A percentile compares a stretch with the other conserved stretches of the same genome.
Evolutionary conservation across 2,888 invertebrate species (phyloP).

Genomic region (Oligia latruncula): DNA sequence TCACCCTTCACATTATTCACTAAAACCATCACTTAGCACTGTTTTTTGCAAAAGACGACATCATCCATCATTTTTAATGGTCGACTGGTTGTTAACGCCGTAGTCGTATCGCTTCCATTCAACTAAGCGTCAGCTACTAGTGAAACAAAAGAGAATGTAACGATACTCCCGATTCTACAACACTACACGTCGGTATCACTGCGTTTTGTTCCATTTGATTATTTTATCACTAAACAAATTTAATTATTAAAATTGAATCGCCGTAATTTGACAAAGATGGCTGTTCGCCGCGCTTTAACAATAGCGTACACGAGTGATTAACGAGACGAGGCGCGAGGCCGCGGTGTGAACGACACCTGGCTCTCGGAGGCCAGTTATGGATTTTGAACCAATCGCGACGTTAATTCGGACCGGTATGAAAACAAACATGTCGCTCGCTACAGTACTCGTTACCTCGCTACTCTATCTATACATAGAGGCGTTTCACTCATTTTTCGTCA

Average conservation of each 20-base stretch:
- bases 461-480: slow-evolving; percentile 78
- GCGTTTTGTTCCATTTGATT: slow-evolving; percentile 84
- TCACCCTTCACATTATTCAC: slow-evolving; percentile 86
- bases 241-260: slow-evolving; percentile 86
- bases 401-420: slow-evolving; percentile 90
- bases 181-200: slow-evolving; percentile 80
- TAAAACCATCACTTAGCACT: slow-evolving; percentile 86
- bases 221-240: slow-evolving; percentile 76
- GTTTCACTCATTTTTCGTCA: slow-evolving; percentile 80
- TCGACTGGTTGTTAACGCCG: slow-evolving; percentile 87
- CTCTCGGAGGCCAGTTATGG: slow-evolving; percentile 90
- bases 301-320: slow-evolving; percentile 90
- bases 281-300: slow-evolving; percentile 89
- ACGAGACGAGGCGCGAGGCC: slow-evolving; percentile 90
- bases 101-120: slow-evolving; percentile 88
- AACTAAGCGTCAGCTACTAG: slow-evolving; percentile 84
- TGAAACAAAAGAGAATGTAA: slow-evolving; percentile 89
- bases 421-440: slow-evolving; percentile 87
- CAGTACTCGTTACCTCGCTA: slow-evolving; percentile 69
- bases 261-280: slow-evolving; percentile 90
- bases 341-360: slow-evolving; percentile 91
- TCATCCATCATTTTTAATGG: slow-evolving; percentile 89
- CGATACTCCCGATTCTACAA: slow-evolving; percentile 81
- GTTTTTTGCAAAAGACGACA: slow-evolving; percentile 87
- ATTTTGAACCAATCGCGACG: slow-evolving; percentile 90